phyloP scores from a whole-genome alignment of 2,797 vertebrate species.

The Aplochiton taeniatus region DNA sequence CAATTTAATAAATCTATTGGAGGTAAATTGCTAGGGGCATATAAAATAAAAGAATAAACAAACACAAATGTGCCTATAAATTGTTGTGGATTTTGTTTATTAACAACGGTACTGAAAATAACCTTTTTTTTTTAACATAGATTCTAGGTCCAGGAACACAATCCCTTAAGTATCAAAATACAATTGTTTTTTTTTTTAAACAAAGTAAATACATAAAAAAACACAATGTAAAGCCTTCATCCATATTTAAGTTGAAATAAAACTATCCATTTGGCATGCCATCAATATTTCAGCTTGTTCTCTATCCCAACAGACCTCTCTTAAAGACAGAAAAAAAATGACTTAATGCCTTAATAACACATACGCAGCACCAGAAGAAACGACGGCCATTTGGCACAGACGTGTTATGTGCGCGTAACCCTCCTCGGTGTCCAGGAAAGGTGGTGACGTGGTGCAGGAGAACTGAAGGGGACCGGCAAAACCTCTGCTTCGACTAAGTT shows the following conservation, averaged over 20 bases:
- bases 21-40: no score
- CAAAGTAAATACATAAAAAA: constrained; percentile 51
- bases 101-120: constrained; percentile 47
- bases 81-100: constrained; percentile 58
- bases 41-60: constrained; percentile 2
- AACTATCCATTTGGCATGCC: constrained; percentile 35
- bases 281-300: constrained; percentile 1
- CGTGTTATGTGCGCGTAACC: no score
- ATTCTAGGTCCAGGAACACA: constrained; percentile 35
- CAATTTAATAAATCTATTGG: no score
- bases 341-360: not conserved
- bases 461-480: not conserved
- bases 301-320: not conserved
- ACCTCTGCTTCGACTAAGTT: not conserved
- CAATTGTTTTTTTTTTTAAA: constrained; percentile 9
- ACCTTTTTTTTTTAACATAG: constrained; percentile 41
- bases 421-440: no score
- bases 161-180: constrained; percentile 34
- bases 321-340: no score
- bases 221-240: constrained; percentile 62
- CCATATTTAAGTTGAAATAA: constrained; percentile 52
- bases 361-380: not conserved
- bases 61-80: not conserved
- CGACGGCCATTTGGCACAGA: no score
- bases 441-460: no score